Base-by-base conservation (phyloP, 1,140 invertebrate species). In the Heliconius melpomene region DNA sequence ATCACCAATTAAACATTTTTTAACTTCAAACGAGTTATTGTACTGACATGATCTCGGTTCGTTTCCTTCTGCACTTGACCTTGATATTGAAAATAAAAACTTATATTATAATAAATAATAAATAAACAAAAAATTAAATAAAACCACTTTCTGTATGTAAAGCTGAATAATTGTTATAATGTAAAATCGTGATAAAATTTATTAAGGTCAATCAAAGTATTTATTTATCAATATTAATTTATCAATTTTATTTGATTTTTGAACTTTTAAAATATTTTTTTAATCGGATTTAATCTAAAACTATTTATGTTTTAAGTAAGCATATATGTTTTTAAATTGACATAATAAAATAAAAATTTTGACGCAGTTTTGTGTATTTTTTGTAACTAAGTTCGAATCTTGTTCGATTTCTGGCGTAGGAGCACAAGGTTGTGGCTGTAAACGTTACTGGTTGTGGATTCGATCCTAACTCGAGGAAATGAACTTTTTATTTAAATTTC, bases 41-140 rank as follows among this genome's bases (percentile, higher is more conserved):
- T 29, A 29, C 13, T 26, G 60, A 13, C 26, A 66, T 66, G 29
- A 66, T 60, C 60, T 23, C 60, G 0, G 26, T 36, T 36, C 6
- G 32, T 29, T 66, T 66, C 9, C 60, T 29, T 66, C 5, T 66
- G 60, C 60, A 29, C 26, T 66, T 66, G 60, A 75, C 60, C 60
- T 79, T 79, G 78, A 71, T 72, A 75, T 79, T 74, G 73, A 79
- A 79, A 79, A 79, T 71, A 79, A 79, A 70, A 75, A 8, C 57
- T 50, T 79, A 36, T 36, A 36, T 36, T 36, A 36, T 38, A 79
- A n/a, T n/a, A 32, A 32, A 16, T 72, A 54, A 74, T 38, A 74
- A 50, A 79, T 74, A 74, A 70, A 75, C 70, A 73, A 46, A 79
- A 23, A 71, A 52, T 79, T 66, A 54, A 36, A n/a, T 29, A 71